These are phyloP conservation scores for Halocynthia roretzi DNA, from an alignment of 23 tunicate genomes.

Conservation along the genomic window DNA sequence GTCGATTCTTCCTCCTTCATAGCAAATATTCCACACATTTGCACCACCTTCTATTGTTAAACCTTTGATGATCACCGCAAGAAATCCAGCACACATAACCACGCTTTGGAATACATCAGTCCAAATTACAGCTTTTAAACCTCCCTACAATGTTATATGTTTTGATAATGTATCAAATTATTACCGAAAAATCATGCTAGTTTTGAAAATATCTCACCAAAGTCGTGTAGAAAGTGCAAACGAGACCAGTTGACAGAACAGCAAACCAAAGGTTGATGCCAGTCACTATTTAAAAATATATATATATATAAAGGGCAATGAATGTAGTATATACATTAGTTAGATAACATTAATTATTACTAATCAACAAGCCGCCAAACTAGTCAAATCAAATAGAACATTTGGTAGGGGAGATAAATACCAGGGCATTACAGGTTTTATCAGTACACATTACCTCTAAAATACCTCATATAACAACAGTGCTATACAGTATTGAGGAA, in stretches of 20 bases:
- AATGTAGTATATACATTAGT: not conserved
- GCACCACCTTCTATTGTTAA: conserved; percentile 14
- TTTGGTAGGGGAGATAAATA: no score
- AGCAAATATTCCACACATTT: conserved; percentile 14
- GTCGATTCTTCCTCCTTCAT: conserved; percentile 37
- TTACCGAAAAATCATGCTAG: not conserved
- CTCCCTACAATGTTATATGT: conserved; percentile 19
- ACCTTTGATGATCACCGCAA: conserved; percentile 29
- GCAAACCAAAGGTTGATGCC: conserved; percentile 79
- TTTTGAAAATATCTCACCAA: conserved; percentile 34
- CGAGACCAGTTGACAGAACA: conserved; percentile 59
- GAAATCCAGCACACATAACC: conserved; percentile 29
- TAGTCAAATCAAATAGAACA: no score
- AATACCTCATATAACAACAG: no score
- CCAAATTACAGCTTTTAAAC: conserved; percentile 52
- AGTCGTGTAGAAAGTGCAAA: conserved; percentile 83
- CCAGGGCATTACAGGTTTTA: no score
- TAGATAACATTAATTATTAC: not conserved
- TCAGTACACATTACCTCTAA: no score
- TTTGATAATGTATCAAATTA: no score
- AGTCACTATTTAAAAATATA: conserved; percentile 44
- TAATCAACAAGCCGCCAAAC: no score
- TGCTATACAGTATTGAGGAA: no score
- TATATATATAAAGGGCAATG: no score
- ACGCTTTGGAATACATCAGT: conserved; percentile 38